A percentile compares a stretch with the other conserved stretches of the same genome.
These are phyloP conservation scores for Engraulis encrasicolus DNA, from an alignment of 2,113 vertebrate genomes.

Conservation along the genomic window DNA sequence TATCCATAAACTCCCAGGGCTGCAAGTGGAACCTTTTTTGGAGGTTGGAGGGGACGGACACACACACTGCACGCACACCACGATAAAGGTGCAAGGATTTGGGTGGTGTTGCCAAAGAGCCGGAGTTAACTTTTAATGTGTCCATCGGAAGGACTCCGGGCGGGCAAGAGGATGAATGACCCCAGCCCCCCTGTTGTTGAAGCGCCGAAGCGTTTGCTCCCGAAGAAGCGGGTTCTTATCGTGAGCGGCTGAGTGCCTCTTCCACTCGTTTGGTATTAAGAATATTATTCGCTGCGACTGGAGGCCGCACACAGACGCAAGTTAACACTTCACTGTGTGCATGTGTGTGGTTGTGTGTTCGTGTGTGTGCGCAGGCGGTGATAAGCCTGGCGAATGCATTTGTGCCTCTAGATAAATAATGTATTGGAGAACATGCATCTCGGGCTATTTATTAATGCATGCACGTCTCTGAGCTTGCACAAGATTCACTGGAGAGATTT, in stretches of 20 bases:
- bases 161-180: background rate
- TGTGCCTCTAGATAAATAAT: slow-evolving; percentile 2
- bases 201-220: background rate
- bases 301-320: slow-evolving; percentile 17
- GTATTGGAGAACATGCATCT: slow-evolving; percentile 33
- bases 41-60: too few relatives aligned
- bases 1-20: background rate
- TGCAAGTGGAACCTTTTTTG: background rate
- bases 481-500: background rate
- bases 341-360: too few relatives aligned
- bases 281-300: background rate
- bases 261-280: background rate
- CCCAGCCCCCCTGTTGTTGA: background rate
- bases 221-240: background rate
- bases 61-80: too few relatives aligned
- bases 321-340: slow-evolving; percentile 23
- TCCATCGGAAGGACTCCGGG: background rate
- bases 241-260: background rate
- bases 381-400: background rate
- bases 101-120: background rate
- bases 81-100: background rate
- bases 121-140: slow-evolving; percentile 1
- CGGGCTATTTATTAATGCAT: slow-evolving; percentile 21
- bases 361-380: too few relatives aligned
- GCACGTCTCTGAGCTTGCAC: background rate